Base-by-base conservation (phyloP, 2,888 invertebrate genomes). In the Ditylenchus weischeri region DNA sequence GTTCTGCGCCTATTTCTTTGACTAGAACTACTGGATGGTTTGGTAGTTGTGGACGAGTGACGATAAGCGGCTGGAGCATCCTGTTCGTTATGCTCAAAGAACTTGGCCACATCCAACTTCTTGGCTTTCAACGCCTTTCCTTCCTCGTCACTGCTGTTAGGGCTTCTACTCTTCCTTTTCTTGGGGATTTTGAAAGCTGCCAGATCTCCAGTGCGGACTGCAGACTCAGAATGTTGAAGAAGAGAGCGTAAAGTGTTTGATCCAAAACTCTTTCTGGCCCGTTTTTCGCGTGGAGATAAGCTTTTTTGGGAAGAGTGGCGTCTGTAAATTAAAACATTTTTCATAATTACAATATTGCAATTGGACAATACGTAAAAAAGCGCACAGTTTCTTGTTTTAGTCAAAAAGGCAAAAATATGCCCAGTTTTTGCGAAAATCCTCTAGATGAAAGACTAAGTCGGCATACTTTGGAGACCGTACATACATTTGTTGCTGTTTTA, bases 41-140 rank as follows among this genome's bases (percentile, higher is more conserved):
- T 29, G 6, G 23, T 23, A 21, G 21, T n/a, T 57, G 21, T 23
- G 11, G 59, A 11, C 8, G 29, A 35, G 11, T 21, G 15, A 21
- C 70, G 64, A 36, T 70, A 70, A 10, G 70, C 70, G 18, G 68
- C 64, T 19, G 70, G 70, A 23, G 60, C 57, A 29, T 59, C 61
- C 38, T 64, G 57, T 8, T 69, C 70, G 18, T 51, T 51, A n/a
- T 61, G 54, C 57, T 57, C 67, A 50, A 68, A 68, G 50, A 60
- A 68, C 11, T 57, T 35, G 19, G 69, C 19, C 13, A 35, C 29
- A 23, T 59, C 43, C 59, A 38, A 18, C 13, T 21, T 21, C 10
- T 21, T 23, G 1, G 23, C 11, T 54, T 54, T 54, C 10, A 18
- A 15, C 7, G 54, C 54, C 13, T 21, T 54, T 4, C 11, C 29